Evolutionary conservation across 2,797 vertebrate genomes (phyloP).

Genomic region (Pogoniulus pusillus): DNA sequence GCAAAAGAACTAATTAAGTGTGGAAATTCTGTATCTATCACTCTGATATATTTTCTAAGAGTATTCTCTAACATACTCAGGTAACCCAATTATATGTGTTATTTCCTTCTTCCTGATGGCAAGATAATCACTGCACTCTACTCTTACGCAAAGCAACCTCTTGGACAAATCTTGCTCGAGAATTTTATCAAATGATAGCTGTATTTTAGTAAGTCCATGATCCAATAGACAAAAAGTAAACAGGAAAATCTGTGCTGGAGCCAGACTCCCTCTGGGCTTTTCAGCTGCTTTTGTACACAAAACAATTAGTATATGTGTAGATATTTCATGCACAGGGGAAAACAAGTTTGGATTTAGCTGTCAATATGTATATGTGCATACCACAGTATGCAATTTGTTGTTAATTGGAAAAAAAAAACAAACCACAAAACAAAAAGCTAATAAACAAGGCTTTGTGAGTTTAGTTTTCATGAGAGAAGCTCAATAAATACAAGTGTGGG

Average conservation of each 20-base stretch:
- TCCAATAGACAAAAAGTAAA: neutral
- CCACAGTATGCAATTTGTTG: neutral
- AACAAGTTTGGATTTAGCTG: neutral
- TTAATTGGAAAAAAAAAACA: neutral
- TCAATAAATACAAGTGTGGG: slow-evolving; percentile 12
- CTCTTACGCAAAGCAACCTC: neutral
- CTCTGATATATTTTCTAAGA: neutral
- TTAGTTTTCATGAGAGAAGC: slow-evolving; percentile 30
- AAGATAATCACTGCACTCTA: neutral
- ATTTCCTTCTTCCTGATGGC: neutral
- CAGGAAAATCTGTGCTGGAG: neutral
- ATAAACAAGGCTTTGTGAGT: neutral
- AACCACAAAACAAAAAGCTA: neutral
- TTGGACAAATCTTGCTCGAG: neutral
- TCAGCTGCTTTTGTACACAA: neutral
- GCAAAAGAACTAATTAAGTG: neutral
- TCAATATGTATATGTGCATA: neutral
- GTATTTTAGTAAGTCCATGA: neutral
- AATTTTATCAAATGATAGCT: neutral
- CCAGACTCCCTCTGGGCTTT: neutral
- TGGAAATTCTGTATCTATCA: neutral
- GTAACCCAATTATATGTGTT: neutral
- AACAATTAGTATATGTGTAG: neutral
- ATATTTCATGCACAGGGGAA: neutral
- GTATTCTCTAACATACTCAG: neutral